A percentile compares a stretch with the other conserved stretches of the same genome.
These are phyloP conservation scores for Cremastobaeus sp. DNA, from an alignment of 2,888 invertebrate species.

Conservation along the genomic window DNA sequence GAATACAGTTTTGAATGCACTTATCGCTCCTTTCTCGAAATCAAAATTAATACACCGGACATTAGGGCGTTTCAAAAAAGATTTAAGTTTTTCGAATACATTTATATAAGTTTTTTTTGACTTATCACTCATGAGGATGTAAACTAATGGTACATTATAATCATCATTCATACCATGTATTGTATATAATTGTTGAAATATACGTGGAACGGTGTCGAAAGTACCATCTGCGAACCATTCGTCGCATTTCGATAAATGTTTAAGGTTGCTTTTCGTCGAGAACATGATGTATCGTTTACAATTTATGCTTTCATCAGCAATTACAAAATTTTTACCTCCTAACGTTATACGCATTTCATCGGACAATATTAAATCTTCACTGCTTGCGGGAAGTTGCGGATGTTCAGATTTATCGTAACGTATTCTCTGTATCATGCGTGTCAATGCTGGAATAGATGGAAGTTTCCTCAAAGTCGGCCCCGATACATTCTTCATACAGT, in stretches of 20 bases:
- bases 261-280: conserved; percentile 1
- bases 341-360: neutral
- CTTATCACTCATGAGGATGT: conserved; percentile 13
- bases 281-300: conserved; percentile 1
- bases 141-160: conserved; percentile 4
- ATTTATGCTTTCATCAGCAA: neutral
- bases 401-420: no score
- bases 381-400: no score
- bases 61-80: neutral
- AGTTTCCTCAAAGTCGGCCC: no score
- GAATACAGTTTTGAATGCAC: conserved; percentile 9
- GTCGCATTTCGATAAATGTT: neutral
- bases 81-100: conserved; percentile 4
- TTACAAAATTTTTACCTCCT: neutral
- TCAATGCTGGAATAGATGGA: no score
- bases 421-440: no score
- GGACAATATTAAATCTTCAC: neutral
- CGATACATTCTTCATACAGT: no score
- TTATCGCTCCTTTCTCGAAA: conserved; percentile 11
- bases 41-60: neutral
- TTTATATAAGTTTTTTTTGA: neutral
- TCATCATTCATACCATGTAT: conserved; percentile 3
- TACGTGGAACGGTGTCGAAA: conserved; percentile 1
- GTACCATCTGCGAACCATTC: conserved; percentile 9
- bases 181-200: conserved; percentile 13